Evolutionary conservation across 2,113 vertebrate species (phyloP).

Genomic region (Sylvia atricapilla): DNA sequence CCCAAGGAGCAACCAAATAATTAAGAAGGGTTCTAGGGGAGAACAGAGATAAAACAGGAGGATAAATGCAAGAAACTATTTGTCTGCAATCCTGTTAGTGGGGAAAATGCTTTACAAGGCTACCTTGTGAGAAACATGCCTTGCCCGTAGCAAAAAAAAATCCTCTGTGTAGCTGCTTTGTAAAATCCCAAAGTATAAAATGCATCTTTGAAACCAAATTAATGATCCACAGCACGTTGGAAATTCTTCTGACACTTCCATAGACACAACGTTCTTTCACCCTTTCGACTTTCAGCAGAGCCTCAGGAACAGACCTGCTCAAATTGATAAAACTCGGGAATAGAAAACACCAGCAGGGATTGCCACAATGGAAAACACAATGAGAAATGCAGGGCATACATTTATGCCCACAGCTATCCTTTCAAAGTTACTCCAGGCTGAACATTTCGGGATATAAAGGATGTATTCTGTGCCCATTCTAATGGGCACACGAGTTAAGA

Average conservation of each 20-base stretch:
- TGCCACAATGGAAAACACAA: neutral
- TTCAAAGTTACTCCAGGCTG: neutral
- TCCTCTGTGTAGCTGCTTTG: neutral
- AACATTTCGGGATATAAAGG: slow-evolving; percentile 2
- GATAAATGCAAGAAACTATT: slow-evolving; percentile 24
- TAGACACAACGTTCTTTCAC: slow-evolving; percentile 4
- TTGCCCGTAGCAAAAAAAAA: slow-evolving; percentile 1
- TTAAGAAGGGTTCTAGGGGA: neutral
- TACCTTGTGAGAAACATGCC: neutral
- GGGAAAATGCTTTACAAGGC: slow-evolving; percentile 13
- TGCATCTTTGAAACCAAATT: slow-evolving; percentile 27
- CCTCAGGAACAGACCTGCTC: slow-evolving; percentile 16
- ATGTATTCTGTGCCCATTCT: neutral
- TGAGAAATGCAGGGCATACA: neutral
- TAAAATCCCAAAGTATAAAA: slow-evolving; percentile 26
- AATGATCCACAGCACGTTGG: slow-evolving; percentile 1
- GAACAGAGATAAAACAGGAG: neutral
- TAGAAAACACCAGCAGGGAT: slow-evolving; percentile 19
- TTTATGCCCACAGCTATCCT: neutral
- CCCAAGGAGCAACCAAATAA: neutral
- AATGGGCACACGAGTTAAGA: neutral
- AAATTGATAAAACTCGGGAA: neutral
- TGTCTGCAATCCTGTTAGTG: neutral
- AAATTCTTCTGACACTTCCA: neutral
- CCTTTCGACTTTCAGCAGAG: slow-evolving; percentile 26